Percentiles rank a stretch among this genome's conserved stretches.
Evolutionary conservation across 2,888 invertebrate species (phyloP).

Genomic region (Hofmannophila pseudospretella): DNA sequence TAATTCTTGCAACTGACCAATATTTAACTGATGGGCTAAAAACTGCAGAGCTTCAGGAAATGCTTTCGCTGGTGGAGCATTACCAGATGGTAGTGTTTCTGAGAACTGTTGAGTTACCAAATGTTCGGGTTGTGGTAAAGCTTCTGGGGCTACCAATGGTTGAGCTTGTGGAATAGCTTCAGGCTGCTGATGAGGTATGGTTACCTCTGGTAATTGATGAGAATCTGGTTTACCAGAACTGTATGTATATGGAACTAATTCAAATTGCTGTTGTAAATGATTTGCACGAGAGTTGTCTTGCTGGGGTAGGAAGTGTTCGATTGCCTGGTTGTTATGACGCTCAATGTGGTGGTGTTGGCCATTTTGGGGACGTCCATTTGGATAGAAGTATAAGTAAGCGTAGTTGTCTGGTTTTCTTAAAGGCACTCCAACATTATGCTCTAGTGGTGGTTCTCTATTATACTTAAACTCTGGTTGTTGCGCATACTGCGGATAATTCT

Average conservation of each 20-base stretch:
- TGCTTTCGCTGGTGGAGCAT: neutral
- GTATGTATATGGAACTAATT: constrained; percentile 22
- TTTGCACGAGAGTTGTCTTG: neutral
- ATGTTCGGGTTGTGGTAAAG: neutral
- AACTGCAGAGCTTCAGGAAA: neutral
- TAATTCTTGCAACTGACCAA: constrained; percentile 12
- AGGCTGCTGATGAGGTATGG: no score
- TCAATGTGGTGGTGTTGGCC: neutral
- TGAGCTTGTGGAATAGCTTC: neutral
- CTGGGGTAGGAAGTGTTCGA: neutral
- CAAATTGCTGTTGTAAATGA: constrained; percentile 10
- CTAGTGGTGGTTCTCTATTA: no score
- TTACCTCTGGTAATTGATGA: constrained; percentile 5
- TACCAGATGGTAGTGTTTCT: neutral
- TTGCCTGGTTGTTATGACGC: neutral
- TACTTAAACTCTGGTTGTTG: constrained; percentile 6
- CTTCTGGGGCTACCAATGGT: no score
- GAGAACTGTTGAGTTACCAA: neutral
- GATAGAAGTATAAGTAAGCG: constrained; percentile 12
- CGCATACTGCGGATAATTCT: no score
- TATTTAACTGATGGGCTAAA: neutral
- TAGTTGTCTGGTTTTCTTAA: constrained; percentile 9
- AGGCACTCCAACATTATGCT: no score
- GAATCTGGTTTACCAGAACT: constrained; percentile 15
- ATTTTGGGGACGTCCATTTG: constrained; percentile 5